Evolutionary conservation across 2,797 vertebrate genomes (phyloP).

Genomic region (Lepilemur septentrionalis): DNA sequence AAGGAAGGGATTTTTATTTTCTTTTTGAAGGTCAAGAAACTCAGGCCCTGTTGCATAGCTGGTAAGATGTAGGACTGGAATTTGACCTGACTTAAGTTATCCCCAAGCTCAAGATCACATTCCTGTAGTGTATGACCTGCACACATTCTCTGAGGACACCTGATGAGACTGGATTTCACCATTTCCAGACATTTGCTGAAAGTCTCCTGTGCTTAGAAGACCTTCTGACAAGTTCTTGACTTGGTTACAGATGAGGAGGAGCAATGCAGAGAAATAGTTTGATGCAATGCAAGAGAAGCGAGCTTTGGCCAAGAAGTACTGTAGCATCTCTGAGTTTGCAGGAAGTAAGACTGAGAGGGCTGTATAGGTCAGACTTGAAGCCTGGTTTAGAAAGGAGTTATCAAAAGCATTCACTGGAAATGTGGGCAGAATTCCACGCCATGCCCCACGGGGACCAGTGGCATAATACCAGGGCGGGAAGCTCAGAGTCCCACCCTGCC

Average conservation of each 20-base stretch:
- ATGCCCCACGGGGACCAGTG: rapidly evolving
- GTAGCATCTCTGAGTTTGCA: rapidly evolving
- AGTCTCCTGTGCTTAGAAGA: background rate
- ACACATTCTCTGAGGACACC: background rate
- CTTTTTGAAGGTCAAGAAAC: background rate
- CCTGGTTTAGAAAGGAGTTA: background rate
- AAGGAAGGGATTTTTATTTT: background rate
- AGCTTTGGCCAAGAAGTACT: rapidly evolving
- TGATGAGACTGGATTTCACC: rapidly evolving
- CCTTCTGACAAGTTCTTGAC: background rate
- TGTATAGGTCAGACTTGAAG: no score
- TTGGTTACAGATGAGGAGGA: background rate
- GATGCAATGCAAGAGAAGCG: no score
- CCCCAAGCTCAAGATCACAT: background rate
- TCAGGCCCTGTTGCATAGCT: background rate
- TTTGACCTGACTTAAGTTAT: background rate
- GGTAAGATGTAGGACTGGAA: background rate
- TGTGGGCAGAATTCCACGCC: background rate
- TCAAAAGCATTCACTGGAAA: background rate
- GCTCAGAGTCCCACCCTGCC: background rate
- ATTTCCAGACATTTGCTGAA: background rate
- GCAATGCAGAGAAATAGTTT: background rate
- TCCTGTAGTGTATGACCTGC: rapidly evolving
- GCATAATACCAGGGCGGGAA: background rate
- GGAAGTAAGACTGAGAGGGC: background rate